Evolutionary conservation across 2,113 vertebrate species (phyloP).

Genomic region (Spheniscus mendiculus): DNA sequence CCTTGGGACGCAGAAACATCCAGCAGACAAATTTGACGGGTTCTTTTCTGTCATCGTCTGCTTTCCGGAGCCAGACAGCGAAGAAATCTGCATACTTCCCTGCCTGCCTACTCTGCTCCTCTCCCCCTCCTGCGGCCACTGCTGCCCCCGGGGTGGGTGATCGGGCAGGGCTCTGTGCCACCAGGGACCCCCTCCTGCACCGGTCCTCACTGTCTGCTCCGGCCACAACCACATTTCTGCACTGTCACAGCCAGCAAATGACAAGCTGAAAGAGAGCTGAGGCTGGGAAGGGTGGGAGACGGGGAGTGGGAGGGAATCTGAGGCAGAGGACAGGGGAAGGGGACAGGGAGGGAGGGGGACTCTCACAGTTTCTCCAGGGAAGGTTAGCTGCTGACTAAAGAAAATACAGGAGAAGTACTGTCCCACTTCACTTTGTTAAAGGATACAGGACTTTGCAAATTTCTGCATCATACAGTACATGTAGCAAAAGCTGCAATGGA

Average conservation of each 20-base stretch:
- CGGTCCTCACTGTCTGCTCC: background rate
- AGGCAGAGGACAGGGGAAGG: background rate
- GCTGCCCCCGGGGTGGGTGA: background rate
- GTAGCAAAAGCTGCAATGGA: background rate
- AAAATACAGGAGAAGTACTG: background rate
- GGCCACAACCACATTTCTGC: background rate
- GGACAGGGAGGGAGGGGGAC: background rate
- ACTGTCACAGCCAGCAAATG: background rate
- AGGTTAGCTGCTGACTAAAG: background rate
- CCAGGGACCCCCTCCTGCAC: background rate
- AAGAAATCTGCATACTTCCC: accelerated
- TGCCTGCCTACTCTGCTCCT: background rate
- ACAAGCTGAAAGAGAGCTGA: background rate
- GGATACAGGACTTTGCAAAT: background rate
- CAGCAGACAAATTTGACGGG: background rate
- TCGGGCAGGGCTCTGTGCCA: background rate
- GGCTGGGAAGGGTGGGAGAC: background rate
- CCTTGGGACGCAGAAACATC: background rate
- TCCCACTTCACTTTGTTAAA: background rate
- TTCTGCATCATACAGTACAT: accelerated
- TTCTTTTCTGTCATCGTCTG: background rate
- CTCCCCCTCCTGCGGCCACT: accelerated
- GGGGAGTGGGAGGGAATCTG: background rate
- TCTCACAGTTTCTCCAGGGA: background rate
- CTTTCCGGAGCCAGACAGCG: background rate